Evolutionary conservation across 2,888 invertebrate species (phyloP).

Genomic region (Chymomyza fuscimana): DNA sequence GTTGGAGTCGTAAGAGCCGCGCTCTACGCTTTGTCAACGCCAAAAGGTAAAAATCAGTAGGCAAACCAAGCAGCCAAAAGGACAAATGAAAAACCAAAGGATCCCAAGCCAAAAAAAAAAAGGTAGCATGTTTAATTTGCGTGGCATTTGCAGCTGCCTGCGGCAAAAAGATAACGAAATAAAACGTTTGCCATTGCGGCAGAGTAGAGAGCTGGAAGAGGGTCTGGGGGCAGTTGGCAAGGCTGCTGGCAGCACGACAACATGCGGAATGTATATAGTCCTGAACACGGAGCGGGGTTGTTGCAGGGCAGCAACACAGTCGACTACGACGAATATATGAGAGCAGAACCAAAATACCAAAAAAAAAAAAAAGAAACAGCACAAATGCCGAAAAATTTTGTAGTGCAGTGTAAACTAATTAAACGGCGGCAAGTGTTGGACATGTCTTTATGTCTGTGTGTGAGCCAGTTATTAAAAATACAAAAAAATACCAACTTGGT

Average conservation of each 20-base stretch:
- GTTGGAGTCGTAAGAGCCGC: neutral
- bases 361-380: conserved; percentile 15
- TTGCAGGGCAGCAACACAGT: neutral
- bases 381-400: conserved; percentile 30
- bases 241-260: conserved; percentile 6
- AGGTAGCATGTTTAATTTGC: conserved; percentile 77
- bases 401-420: conserved; percentile 70
- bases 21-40: neutral
- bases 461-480: conserved; percentile 2
- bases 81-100: conserved; percentile 19
- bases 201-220: neutral
- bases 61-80: conserved; percentile 28
- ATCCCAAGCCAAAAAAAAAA: conserved; percentile 44
- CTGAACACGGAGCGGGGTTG: neutral
- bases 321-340: conserved; percentile 3
- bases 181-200: conserved; percentile 58
- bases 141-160: conserved; percentile 78
- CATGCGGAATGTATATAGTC: conserved; percentile 9
- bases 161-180: conserved; percentile 78
- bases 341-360: conserved; percentile 2
- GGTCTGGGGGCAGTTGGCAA: conserved; percentile 41
- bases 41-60: conserved; percentile 62
- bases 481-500: neutral
- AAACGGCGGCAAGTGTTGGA: conserved; percentile 44
- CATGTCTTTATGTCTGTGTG: conserved; percentile 14